Conservation (phyloP, 2,888 invertebrate genomes). For the Merodon equestris region DNA sequence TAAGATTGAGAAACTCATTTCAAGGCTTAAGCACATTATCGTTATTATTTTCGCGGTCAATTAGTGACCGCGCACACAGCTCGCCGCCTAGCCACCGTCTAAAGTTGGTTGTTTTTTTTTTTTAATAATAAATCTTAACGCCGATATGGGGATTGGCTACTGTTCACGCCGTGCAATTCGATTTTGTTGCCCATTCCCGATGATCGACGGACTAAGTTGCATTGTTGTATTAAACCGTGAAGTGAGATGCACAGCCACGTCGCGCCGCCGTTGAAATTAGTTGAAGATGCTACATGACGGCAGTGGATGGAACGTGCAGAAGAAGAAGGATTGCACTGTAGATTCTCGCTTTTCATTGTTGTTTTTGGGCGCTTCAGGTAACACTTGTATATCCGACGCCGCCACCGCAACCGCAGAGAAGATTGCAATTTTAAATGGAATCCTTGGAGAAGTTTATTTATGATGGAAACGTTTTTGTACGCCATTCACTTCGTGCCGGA, state of each 20-base stretch:
- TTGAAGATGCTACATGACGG: not conserved
- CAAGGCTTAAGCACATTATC: slow-evolving; percentile 67
- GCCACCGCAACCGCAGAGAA: slow-evolving; percentile 50
- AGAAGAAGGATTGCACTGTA: no score
- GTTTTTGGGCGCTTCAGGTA: no score
- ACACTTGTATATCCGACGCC: not conserved
- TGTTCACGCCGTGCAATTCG: slow-evolving; percentile 59
- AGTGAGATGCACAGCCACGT: slow-evolving; percentile 7
- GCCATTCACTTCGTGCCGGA: no score
- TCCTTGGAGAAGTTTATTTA: slow-evolving; percentile 1
- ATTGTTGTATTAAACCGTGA: slow-evolving; percentile 54
- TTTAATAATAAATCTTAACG: slow-evolving; percentile 61
- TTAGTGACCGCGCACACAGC: slow-evolving; percentile 62
- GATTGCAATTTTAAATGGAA: slow-evolving; percentile 52
- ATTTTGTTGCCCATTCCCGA: slow-evolving; percentile 49
- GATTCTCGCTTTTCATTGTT: no score
- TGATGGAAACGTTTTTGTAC: no score
- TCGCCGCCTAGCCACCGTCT: slow-evolving; percentile 9
- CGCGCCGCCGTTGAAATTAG: not conserved
- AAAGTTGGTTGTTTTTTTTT: slow-evolving; percentile 18
- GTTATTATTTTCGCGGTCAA: slow-evolving; percentile 69
- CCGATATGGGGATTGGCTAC: slow-evolving; percentile 63
- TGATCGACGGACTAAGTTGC: slow-evolving; percentile 33
- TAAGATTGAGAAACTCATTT: slow-evolving; percentile 67
- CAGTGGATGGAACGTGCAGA: no score